Percentiles rank a stretch among this genome's conserved stretches.
Conservation (phyloP, 2,888 invertebrate species). For the Hermaeophaga mercurialis region DNA sequence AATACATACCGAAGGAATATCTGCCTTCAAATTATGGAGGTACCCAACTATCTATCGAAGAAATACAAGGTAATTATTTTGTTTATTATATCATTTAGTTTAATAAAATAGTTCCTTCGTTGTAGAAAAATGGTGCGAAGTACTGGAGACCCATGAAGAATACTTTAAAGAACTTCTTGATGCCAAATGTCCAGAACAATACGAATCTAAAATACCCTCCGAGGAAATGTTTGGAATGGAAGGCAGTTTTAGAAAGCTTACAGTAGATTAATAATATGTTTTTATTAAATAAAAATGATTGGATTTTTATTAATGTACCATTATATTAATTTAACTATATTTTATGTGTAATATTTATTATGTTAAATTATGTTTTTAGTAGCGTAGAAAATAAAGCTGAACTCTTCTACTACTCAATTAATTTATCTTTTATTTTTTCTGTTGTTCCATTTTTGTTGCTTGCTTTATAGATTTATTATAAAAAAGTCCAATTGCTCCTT, state of each 20-base stretch:
- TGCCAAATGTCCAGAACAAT: slow-evolving; percentile 31
- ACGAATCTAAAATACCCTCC: slow-evolving; percentile 9
- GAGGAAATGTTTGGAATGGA: slow-evolving; percentile 32
- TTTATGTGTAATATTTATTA: no score
- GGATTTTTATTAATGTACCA: no score
- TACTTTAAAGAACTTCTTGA: slow-evolving; percentile 31
- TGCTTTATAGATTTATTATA: no score
- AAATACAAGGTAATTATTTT: slow-evolving; percentile 60
- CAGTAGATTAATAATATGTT: slow-evolving; percentile 38
- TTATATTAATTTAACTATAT: no score
- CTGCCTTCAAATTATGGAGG: slow-evolving; percentile 44
- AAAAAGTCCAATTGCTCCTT: no score
- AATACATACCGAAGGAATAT: slow-evolving; percentile 40
- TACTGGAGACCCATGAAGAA: slow-evolving; percentile 33
- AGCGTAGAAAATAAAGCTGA: no score
- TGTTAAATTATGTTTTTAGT: no score
- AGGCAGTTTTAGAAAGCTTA: slow-evolving; percentile 42
- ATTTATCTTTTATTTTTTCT: no score
- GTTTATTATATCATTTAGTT: background rate
- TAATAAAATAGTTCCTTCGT: background rate
- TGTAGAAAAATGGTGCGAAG: slow-evolving; percentile 41
- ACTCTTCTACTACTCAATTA: no score
- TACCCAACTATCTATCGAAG: slow-evolving; percentile 58
- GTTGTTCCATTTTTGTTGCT: no score
- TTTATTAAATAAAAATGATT: no score